Evolutionary conservation across 2,797 vertebrate genomes (phyloP).

Genomic region (Danio choprae): DNA sequence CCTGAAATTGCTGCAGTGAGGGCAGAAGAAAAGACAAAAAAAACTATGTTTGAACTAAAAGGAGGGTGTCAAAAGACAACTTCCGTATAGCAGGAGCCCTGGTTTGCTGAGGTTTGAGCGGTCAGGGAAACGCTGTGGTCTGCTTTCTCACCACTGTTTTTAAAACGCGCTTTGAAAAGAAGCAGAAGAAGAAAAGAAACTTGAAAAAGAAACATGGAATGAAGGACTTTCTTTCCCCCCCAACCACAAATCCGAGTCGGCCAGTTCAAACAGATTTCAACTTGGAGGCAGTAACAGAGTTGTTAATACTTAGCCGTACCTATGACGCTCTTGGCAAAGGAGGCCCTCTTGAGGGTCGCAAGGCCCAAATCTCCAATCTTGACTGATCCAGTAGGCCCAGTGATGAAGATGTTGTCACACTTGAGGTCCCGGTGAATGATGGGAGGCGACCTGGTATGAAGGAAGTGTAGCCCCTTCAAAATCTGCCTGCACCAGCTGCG

Average conservation of each 20-base stretch:
- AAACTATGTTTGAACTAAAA: constrained; percentile 70
- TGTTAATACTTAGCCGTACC: constrained; percentile 81
- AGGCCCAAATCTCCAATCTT: constrained; percentile 98
- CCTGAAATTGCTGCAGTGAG: constrained; percentile 76
- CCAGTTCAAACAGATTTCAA: constrained; percentile 28
- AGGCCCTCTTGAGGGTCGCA: constrained; percentile 95
- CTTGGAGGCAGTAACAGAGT: constrained; percentile 56
- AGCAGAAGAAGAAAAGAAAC: constrained; percentile 74
- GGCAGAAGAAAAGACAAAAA: constrained; percentile 72
- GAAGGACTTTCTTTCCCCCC: constrained; percentile 49
- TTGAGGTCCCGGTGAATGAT: constrained; percentile 98
- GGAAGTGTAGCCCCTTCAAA: constrained; percentile 97
- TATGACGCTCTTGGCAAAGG: constrained; percentile 99
- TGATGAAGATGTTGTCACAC: constrained; percentile 99
- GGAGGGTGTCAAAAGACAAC: constrained; percentile 50
- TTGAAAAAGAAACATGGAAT: constrained; percentile 70
- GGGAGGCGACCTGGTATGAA: constrained; percentile 94
- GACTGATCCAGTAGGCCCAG: constrained; percentile 97
- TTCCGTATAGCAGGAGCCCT: constrained; percentile 58
- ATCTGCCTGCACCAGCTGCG: constrained; percentile 99
- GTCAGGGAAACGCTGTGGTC: constrained; percentile 86
- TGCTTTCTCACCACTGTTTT: constrained; percentile 85
- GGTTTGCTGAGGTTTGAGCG: constrained; percentile 85
- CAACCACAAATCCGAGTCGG: constrained; percentile 39
- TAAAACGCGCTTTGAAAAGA: constrained; percentile 77